Conservation (phyloP, 2,888 invertebrate genomes). For the Nomada goodeniana region DNA sequence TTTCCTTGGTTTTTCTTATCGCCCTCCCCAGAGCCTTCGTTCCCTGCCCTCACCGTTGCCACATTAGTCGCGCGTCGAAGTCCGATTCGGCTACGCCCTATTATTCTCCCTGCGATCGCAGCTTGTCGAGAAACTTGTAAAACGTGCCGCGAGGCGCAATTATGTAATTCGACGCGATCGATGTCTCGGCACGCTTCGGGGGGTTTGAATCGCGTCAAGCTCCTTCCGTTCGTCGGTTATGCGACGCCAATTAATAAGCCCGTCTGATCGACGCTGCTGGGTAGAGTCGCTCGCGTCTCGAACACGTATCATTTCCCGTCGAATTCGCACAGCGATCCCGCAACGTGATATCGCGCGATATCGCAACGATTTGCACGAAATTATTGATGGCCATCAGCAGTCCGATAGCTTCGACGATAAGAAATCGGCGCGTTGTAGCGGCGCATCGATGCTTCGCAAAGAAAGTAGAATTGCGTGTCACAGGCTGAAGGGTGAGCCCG, state of each 20-base stretch:
- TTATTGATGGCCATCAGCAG: slow-evolving; percentile 54
- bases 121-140: neutral
- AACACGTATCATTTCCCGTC: slow-evolving; percentile 41
- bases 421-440: slow-evolving; percentile 16
- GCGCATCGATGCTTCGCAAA: neutral
- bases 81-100: neutral
- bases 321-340: slow-evolving; percentile 45
- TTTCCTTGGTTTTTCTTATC: slow-evolving; percentile 18
- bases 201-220: slow-evolving; percentile 16
- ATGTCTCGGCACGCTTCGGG: neutral
- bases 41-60: neutral
- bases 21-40: neutral
- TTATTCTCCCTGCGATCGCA: neutral
- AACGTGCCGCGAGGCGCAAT: neutral
- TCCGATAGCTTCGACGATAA: slow-evolving; percentile 41
- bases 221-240: slow-evolving; percentile 15
- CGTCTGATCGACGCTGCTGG: slow-evolving; percentile 9
- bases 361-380: slow-evolving; percentile 60
- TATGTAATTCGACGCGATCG: neutral
- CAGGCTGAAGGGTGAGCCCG: no score
- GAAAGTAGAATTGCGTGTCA: neutral
- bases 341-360: no score
- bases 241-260: slow-evolving; percentile 42
- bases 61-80: slow-evolving; percentile 11
- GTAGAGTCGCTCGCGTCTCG: slow-evolving; percentile 16